Evolutionary conservation across 2,113 vertebrate species (phyloP).

Genomic region (Colaptes auratus): DNA sequence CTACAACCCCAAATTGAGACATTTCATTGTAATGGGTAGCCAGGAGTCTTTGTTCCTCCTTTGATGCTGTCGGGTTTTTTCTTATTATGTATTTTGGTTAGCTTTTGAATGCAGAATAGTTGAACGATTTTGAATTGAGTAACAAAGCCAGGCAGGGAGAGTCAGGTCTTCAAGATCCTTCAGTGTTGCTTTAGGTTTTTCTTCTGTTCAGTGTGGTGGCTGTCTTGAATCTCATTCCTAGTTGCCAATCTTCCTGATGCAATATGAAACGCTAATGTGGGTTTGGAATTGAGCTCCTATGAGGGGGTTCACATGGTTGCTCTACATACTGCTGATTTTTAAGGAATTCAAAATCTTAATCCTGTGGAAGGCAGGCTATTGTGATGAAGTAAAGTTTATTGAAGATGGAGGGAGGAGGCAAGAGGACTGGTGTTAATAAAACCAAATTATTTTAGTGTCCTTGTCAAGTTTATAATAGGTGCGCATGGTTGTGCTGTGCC

Average conservation of each 20-base stretch:
- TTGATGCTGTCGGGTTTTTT: not conserved
- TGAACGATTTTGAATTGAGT: not conserved
- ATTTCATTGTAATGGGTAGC: not conserved
- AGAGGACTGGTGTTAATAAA: slow-evolving; percentile 58
- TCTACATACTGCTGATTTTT: not conserved
- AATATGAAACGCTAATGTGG: not conserved
- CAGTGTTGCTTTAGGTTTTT: not conserved
- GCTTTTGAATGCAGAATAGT: not conserved
- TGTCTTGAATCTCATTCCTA: not conserved
- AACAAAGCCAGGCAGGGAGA: not conserved
- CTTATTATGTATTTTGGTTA: not conserved
- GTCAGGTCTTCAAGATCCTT: not conserved
- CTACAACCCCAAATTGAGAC: not conserved
- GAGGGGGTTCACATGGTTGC: not conserved
- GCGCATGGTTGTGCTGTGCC: slow-evolving; percentile 88
- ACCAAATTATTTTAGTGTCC: slow-evolving; percentile 82
- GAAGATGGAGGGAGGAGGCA: slow-evolving; percentile 29
- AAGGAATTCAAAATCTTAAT: not conserved
- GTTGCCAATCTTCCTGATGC: not conserved
- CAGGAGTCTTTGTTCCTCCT: not conserved
- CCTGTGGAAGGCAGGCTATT: not conserved
- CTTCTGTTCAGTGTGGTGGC: not conserved
- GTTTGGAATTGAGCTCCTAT: not conserved
- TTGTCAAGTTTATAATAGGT: slow-evolving; percentile 96
- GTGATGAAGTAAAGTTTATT: not conserved